Conservation (phyloP, 2,888 invertebrate genomes). For the Trisateles emortualis region DNA sequence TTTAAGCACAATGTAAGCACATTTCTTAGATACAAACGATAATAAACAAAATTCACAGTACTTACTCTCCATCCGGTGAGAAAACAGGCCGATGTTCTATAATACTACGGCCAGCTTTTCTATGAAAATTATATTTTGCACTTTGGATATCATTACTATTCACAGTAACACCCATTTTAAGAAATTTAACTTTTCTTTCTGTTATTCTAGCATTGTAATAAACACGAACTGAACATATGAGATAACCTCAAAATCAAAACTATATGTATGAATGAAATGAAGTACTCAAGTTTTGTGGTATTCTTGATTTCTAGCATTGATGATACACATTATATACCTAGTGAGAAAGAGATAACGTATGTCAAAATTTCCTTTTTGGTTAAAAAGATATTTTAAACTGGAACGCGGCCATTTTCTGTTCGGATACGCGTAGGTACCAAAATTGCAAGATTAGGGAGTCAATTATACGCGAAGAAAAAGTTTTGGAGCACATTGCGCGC, state of each 20-base stretch:
- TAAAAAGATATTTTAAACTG: background rate
- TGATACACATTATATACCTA: background rate
- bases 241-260: conserved; percentile 64
- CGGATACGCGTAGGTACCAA: conserved; percentile 8
- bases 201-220: conserved; percentile 8
- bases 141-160: conserved; percentile 38
- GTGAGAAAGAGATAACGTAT: background rate
- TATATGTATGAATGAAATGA: background rate
- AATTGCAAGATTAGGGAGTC: no score
- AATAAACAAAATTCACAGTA: conserved; percentile 23
- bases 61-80: conserved; percentile 83
- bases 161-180: conserved; percentile 69
- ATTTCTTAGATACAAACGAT: background rate
- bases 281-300: background rate
- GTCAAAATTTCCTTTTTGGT: background rate
- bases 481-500: no score
- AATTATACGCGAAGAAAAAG: no score
- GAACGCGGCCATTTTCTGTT: conserved; percentile 15
- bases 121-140: conserved; percentile 66
- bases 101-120: conserved; percentile 82
- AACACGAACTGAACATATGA: conserved; percentile 51
- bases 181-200: background rate
- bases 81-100: conserved; percentile 78
- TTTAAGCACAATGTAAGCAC: background rate
- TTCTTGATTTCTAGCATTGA: no score